phyloP scores from a whole-genome alignment of 2,888 invertebrate genomes.

The Matsumyia berberina region DNA sequence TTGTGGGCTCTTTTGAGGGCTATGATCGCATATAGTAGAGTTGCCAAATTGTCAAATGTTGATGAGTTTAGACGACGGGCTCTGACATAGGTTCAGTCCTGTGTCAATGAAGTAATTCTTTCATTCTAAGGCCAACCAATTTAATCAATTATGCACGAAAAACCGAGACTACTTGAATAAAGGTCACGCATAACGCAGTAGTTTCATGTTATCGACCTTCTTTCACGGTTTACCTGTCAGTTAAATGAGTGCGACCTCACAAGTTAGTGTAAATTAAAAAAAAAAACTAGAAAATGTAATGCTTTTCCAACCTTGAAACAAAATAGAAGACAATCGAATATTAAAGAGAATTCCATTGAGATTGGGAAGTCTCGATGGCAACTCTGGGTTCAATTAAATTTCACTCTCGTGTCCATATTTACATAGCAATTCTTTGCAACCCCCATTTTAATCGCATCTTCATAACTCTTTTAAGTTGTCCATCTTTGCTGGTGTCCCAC shows the following conservation, averaged over 20 bases:
- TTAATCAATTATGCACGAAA: too few species aligned
- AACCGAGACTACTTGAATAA: too few species aligned
- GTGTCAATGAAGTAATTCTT: not conserved
- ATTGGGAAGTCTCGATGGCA: constrained; percentile 8
- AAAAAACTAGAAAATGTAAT: too few species aligned
- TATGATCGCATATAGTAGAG: not conserved
- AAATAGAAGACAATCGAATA: too few species aligned
- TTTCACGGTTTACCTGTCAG: too few species aligned
- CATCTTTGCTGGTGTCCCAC: constrained; percentile 5
- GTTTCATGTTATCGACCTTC: too few species aligned
- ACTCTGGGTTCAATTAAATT: constrained; percentile 28
- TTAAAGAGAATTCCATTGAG: not conserved
- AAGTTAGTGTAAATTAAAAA: too few species aligned
- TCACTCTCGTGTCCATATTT: constrained; percentile 30
- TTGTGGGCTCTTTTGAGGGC: not conserved
- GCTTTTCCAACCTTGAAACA: too few species aligned
- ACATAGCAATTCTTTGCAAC: constrained; percentile 21
- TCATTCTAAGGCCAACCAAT: too few species aligned
- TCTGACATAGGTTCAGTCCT: not conserved
- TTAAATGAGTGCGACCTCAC: too few species aligned
- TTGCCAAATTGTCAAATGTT: not conserved
- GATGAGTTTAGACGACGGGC: too few species aligned
- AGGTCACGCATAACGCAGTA: too few species aligned
- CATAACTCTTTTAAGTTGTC: constrained; percentile 43
- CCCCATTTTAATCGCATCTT: constrained; percentile 25